Evolutionary conservation across 2,888 invertebrate species (phyloP), one percentile per base, ranked within the genome.

Genomic region (Lepidonotus clava): DNA sequence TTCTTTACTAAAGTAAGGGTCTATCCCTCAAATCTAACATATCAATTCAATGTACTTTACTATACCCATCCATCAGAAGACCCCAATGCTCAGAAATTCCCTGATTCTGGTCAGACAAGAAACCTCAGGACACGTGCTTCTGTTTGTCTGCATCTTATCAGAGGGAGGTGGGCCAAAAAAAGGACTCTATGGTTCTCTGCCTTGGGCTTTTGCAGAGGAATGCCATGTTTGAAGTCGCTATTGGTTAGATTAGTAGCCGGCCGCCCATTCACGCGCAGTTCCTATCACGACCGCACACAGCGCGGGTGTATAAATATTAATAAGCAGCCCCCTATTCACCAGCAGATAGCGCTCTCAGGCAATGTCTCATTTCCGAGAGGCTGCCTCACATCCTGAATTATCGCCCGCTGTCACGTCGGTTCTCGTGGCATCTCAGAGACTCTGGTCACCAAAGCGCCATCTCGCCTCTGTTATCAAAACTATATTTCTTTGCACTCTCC

Each of bases 231-330:
- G 53, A 2, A 24, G 53, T 24, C 53, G 53, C 53, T 53, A 53
- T 24, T 2, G 53, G 11, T 11, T 11, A 61, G 61, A 61, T 61
- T 61, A 61, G 61, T 28, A 11, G 24, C 8, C 61, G 11, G 61
- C 28, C 24, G 24, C 28, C 61, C 28, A n/a, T 61, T 61, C 61
- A 61, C 61, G 61, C 11, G 28, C 28, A 61, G 61, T 61, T 61
- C 61, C 61, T 61, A 61, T 61, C 61, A 28, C 61, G 1, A 32
- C 61, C 24, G 28, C 24, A 32, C 61, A 28, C 28, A 11, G 61
- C 61, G 24, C 61, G n/a, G 53, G 11, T 61, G 61, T 61, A 61
- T 61, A 61, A 61, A 61, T 61, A 61, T 61, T 61, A 61, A 61
- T 61, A 61, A 61, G 61, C 61, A 28, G 24, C 61, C 28, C 61